Evolutionary conservation across 2,888 invertebrate species (phyloP).

Genomic region (Leptopterna dolabrata): DNA sequence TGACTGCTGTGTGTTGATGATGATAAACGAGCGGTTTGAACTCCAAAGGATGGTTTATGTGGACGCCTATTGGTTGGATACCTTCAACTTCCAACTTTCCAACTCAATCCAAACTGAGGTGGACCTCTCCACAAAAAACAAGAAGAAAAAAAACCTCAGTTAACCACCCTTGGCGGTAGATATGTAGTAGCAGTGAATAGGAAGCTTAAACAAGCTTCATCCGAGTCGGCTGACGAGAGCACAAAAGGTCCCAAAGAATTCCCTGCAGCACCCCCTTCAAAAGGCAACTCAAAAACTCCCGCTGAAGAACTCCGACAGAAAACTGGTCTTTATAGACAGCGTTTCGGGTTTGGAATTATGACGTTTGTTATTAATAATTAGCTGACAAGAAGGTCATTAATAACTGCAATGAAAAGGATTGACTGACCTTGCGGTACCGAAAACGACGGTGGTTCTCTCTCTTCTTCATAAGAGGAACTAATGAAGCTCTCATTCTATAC

Average conservation of each 20-base stretch:
- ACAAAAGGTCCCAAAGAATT: background rate
- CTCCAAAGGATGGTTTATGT: too few relatives aligned
- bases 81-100: background rate
- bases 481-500: constrained; percentile 48
- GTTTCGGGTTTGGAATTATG: constrained; percentile 21
- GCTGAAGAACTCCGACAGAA: background rate
- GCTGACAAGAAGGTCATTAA: constrained; percentile 59
- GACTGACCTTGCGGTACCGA: constrained; percentile 33
- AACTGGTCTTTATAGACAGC: background rate
- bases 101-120: background rate
- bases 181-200: constrained; percentile 26
- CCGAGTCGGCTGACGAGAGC: background rate
- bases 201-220: constrained; percentile 12
- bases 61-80: too few relatives aligned
- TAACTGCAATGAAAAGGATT: constrained; percentile 50
- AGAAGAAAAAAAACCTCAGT: background rate
- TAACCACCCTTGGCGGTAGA: constrained; percentile 21
- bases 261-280: constrained; percentile 7
- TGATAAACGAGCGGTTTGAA: too few relatives aligned
- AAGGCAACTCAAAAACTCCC: background rate
- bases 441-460: background rate
- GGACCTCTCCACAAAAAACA: background rate
- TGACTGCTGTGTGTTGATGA: too few relatives aligned
- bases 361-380: constrained; percentile 59
- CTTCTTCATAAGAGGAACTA: constrained; percentile 30